Evolutionary conservation across 2,888 invertebrate species (phyloP).

Genomic region (Quadroppia sp.): DNA sequence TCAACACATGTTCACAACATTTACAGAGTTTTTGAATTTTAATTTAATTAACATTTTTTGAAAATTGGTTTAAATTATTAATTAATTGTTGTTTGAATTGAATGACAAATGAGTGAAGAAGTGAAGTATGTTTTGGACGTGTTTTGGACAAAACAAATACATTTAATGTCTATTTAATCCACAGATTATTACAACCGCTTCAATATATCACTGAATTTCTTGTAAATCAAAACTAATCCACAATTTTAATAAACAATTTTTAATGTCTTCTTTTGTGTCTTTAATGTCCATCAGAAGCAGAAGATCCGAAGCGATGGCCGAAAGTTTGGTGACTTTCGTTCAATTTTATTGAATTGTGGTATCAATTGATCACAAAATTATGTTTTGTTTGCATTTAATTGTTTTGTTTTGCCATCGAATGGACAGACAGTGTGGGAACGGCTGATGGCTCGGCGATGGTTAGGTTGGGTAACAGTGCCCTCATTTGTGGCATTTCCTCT

Average conservation of each 20-base stretch:
- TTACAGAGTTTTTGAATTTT: too few relatives aligned
- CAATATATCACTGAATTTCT: constrained; percentile 37
- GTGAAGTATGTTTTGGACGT: not conserved
- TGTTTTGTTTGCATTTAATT: not conserved
- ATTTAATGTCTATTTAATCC: not conserved
- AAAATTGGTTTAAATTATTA: too few relatives aligned
- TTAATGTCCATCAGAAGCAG: constrained; percentile 48
- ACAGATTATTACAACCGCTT: constrained; percentile 39
- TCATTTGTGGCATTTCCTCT: constrained; percentile 47
- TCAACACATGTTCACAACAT: too few relatives aligned
- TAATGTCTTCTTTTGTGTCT: not conserved
- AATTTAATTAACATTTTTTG: too few relatives aligned
- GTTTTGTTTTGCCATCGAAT: constrained; percentile 28
- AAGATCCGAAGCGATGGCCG: constrained; percentile 40
- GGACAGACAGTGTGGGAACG: constrained; percentile 43
- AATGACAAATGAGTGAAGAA: constrained; percentile 19
- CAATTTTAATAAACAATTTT: too few relatives aligned
- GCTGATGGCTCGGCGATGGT: constrained; percentile 47
- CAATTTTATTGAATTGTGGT: constrained; percentile 39
- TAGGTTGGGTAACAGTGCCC: constrained; percentile 46
- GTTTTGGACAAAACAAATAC: not conserved
- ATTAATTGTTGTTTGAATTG: not conserved
- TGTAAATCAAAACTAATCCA: too few relatives aligned
- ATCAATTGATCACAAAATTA: not conserved
- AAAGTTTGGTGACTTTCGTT: constrained; percentile 41